Base-by-base conservation (phyloP, 2,888 invertebrate genomes). In the Phrixothrix hirtus region DNA sequence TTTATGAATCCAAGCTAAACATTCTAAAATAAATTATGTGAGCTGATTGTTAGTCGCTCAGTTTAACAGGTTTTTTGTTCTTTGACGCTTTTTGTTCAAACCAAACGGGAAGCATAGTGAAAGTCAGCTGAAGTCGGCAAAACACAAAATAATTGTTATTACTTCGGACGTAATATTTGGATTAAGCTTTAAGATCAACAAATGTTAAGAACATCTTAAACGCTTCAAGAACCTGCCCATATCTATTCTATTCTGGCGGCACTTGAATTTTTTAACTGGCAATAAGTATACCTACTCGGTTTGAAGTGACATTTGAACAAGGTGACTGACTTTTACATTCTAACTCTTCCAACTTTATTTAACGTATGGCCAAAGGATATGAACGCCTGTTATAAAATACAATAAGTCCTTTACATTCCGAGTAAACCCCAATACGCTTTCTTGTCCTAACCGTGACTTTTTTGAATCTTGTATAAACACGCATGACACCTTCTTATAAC, bases 241-340 rank as follows among this genome's bases (percentile, higher is more conserved):
- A 41, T 46, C 45, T 29, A 41, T 52, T 46, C 48, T 37, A 42
- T 53, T 42, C 29, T 35, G 36, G 30, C 41, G 44, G 49, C 48
- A 43, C 54, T 54, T 41, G 48, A 54, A 39, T 53, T 48, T 54
- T 49, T 49, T 54, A 54, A 49, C 48, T 39, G 54, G 54, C 54
- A 54, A 48, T 53, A 52, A 52, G 52, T 46, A 47, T 43, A 35
- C 51, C 39, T 43, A 44, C 52, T 52, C 46, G 31, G 17, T 41
- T 32, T 42, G 30, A 45, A 54, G 49, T 49, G 54, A 54, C 49
- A 49, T 54, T 44, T 44, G 34, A 54, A 49, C 44, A 49, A 49
- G 53, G 43, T 44, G 54, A 45, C 44, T 49, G 49, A 54, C 48
- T 54, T 54, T 37, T 41, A 44, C 46, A 31, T 49, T 46, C 38